Percentiles rank a stretch among this genome's conserved stretches.
Conservation (phyloP, 1,140 invertebrate genomes). For the Mercenaria mercenaria region DNA sequence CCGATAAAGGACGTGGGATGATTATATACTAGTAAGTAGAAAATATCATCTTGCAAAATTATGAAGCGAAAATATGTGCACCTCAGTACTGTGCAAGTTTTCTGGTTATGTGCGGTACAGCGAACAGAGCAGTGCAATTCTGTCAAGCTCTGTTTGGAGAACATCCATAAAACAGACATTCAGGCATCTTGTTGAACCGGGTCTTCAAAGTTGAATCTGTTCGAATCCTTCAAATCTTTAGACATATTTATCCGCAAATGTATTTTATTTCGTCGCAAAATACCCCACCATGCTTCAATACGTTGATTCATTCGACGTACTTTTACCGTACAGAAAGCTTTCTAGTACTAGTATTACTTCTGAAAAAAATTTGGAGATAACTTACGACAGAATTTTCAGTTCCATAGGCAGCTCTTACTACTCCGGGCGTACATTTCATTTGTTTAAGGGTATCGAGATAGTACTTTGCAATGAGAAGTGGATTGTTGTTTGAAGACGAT, state of each 20-base stretch:
- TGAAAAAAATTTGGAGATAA: slow-evolving; percentile 53
- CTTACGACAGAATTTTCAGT: slow-evolving; percentile 61
- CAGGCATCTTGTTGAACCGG: slow-evolving; percentile 21
- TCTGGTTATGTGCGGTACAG: too few relatives aligned
- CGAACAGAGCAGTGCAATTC: slow-evolving; percentile 50
- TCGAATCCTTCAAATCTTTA: slow-evolving; percentile 42
- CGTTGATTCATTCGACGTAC: slow-evolving; percentile 56
- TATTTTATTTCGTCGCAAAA: slow-evolving; percentile 25
- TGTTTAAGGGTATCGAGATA: slow-evolving; percentile 69
- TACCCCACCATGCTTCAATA: slow-evolving; percentile 63
- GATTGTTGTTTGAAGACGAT: slow-evolving; percentile 78
- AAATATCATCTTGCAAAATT: too few relatives aligned
- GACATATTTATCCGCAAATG: slow-evolving; percentile 62
- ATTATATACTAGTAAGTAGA: too few relatives aligned
- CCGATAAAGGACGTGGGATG: too few relatives aligned
- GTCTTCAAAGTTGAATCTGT: slow-evolving; percentile 18
- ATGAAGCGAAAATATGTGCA: too few relatives aligned
- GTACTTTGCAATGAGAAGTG: slow-evolving; percentile 71
- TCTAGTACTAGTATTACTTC: background rate
- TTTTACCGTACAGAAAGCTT: slow-evolving; percentile 59
- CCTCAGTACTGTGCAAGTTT: too few relatives aligned
- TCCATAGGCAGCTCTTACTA: slow-evolving; percentile 55
- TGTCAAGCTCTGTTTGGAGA: slow-evolving; percentile 41
- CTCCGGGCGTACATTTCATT: slow-evolving; percentile 38
- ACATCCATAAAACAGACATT: slow-evolving; percentile 49